phyloP scores from a whole-genome alignment of 2,797 vertebrate species.

The Eidolon dupreanum region DNA sequence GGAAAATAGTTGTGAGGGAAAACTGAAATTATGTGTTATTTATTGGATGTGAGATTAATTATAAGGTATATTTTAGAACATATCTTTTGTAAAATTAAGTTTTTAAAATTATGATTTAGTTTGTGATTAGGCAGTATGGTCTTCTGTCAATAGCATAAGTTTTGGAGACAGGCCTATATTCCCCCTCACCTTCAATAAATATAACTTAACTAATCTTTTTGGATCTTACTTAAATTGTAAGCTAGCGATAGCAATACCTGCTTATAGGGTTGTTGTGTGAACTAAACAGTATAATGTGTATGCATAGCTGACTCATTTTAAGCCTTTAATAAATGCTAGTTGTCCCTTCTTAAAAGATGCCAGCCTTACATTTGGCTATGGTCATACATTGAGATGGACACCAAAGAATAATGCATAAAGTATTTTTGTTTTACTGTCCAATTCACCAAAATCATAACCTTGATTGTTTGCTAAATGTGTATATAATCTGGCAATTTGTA shows the following conservation, averaged over 20 bases:
- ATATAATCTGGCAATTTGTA: conserved; percentile 26
- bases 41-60: background rate
- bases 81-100: conserved; percentile 21
- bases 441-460: background rate
- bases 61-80: background rate
- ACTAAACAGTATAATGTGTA: background rate
- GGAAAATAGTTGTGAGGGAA: background rate
- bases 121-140: background rate
- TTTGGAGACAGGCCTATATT: background rate
- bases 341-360: conserved; percentile 37
- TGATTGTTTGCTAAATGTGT: conserved; percentile 37
- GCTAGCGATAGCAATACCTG: background rate
- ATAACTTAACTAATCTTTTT: background rate
- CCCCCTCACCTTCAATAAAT: background rate
- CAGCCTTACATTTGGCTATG: background rate
- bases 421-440: conserved; percentile 43
- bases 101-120: background rate
- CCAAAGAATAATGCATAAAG: background rate
- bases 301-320: background rate
- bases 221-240: background rate
- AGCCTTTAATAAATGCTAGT: background rate
- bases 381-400: background rate
- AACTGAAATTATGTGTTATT: background rate
- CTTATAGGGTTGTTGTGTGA: background rate
- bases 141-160: background rate